Evolutionary conservation across 2,888 invertebrate genomes (phyloP), one percentile per base, ranked within the genome.

Genomic region (Trissoscelio sp.): DNA sequence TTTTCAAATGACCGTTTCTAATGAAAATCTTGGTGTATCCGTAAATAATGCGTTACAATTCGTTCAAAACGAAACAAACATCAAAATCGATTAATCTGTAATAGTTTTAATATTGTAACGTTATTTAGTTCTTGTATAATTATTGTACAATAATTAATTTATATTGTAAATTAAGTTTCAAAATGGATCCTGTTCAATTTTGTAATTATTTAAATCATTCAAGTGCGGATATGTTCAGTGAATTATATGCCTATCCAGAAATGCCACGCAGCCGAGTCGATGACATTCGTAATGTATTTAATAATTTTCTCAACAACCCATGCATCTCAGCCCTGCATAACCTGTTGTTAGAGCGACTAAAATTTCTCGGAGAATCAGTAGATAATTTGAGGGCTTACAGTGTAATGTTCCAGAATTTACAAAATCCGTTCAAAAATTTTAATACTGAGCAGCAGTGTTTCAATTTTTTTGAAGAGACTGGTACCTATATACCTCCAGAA

Each of bases 391-490:
- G 12, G 4, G 66, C 79, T 20, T 67, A 51, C 39, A 20, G 51
- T 34, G 1, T 20, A 14, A 64, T 79, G 66, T 58, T 73, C 4
- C 11, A 9, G 18, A 55, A 39, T 16, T 24, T 79, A 7, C 70
- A 67, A 44, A 72, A 66, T 31, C 62, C 62, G 9, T 73, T 79
- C n/a, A 9, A 53, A 16, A 31, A 51, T 18, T 12, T 83, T 12
- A 22, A 69, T 57, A 78, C 79, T 6, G 84, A 85, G 48, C 51
- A 60, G 58, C 44, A 81, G 55, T 74, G 73, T 24, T 28, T 73
- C 34, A 69, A 42, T 39, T 72, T 37, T 60, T 60, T 58, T 18
- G 16, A 39, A 20, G 0, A n/a, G 3, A 39, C 9, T 7, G 72
- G 51, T 5, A 53, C 14, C 31, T 53, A 53, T 53, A 53, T 31